These are phyloP conservation scores for Cecidostiba fungosa DNA, from an alignment of 2,888 invertebrate genomes.

Conservation along the genomic window DNA sequence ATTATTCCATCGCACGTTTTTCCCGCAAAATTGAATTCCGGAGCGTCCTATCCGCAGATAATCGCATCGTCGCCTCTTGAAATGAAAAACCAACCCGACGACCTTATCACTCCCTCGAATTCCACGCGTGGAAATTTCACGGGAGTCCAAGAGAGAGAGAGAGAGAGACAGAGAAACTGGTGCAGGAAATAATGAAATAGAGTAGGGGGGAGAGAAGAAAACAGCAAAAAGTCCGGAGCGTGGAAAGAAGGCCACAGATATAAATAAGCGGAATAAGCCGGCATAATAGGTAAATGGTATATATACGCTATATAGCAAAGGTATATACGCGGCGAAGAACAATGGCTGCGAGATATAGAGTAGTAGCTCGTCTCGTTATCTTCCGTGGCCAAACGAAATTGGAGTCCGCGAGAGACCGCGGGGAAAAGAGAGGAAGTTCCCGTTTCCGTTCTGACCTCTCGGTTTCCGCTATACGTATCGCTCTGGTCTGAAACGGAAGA, in stretches of 20 bases:
- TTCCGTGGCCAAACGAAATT: constrained; percentile 55
- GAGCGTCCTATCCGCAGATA: background rate
- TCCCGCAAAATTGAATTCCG: background rate
- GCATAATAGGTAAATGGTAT: constrained; percentile 39
- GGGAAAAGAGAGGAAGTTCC: constrained; percentile 50
- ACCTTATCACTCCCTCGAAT: background rate
- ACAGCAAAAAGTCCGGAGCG: background rate
- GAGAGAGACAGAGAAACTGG: no score
- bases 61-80: background rate
- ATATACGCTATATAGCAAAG: background rate
- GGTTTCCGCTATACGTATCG: constrained; percentile 34
- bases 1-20: background rate
- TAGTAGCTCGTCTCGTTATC: constrained; percentile 54
- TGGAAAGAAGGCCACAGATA: constrained; percentile 24
- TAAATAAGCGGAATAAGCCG: constrained; percentile 56
- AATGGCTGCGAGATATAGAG: constrained; percentile 22
- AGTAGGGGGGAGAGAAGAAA: background rate
- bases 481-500: background rate
- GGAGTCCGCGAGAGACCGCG: constrained; percentile 22
- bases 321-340: constrained; percentile 49
- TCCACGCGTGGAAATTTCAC: background rate
- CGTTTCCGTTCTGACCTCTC: constrained; percentile 51
- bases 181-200: background rate
- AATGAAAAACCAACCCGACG: background rate
- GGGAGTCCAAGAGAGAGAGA: constrained; percentile 5